Base-by-base conservation (phyloP, 2,888 invertebrate genomes). In the Cataglyphis albicans region DNA sequence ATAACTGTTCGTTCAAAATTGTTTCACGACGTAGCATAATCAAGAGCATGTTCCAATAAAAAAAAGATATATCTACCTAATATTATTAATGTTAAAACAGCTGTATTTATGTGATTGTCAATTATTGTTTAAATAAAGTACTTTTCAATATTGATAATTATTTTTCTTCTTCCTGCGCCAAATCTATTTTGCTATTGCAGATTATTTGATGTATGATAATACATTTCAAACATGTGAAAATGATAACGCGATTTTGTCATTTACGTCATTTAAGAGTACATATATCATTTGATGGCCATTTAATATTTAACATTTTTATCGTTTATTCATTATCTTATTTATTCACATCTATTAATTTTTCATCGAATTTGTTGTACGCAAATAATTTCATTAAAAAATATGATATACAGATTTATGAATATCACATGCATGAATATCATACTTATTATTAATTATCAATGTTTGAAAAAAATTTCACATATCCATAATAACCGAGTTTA, bases 171-270 rank as follows among this genome's bases (percentile, higher is more conserved):
- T 63, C 29, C 5, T 21, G 48, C 5, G 35, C n/a, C 32, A 25
- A 38, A 21, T 65, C 15, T 63, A 32, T 25, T 35, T 75, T 21
- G 38, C 29, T 61, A 9, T 48, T 18, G 25, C 75, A 64, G 48
- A 25, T 25, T 75, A 75, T 65, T 67, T 52, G 52, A 52, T 18
- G 6, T 75, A 64, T 75, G 76, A 41, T 67, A 76, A 76, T 76
- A 41, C 3, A 44, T 48, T 74, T 35, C 12, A n/a, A 63, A 48
- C n/a, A 10, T 41, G 29, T 44, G 38, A 6, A 29, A 61, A 73
- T 48, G 41, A 57, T 41, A 41, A 15, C 21, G 29, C 41, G 4
- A 55, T 52, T 52, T 75, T 12, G 38, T 1, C 21, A n/a, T 57
- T 78, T 78, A 57, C 68, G 21, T 68, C 41, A 76, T 21, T 67